These are phyloP conservation scores for Drosophila putrida DNA, from an alignment of 2,888 invertebrate species.

Conservation along the genomic window DNA sequence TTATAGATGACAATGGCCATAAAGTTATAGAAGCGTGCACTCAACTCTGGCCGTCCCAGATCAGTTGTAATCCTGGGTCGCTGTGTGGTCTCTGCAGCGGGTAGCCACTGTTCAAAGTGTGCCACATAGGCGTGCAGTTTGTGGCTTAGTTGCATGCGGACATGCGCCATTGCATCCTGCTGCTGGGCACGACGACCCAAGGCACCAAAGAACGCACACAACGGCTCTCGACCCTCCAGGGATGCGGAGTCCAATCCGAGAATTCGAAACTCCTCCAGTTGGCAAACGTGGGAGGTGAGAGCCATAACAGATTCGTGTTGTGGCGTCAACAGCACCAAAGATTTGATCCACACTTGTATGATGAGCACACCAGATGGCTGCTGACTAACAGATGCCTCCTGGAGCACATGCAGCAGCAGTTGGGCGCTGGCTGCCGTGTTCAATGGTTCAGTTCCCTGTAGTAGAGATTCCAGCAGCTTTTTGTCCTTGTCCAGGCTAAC, in stretches of 20 bases:
- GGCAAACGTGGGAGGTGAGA: conserved; percentile 72
- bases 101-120: conserved; percentile 84
- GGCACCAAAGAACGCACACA: conserved; percentile 83
- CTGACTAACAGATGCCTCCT: neutral
- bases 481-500: conserved; percentile 69
- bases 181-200: conserved; percentile 76
- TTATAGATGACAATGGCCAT: conserved; percentile 84
- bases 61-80: conserved; percentile 25
- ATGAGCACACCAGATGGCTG: conserved; percentile 64
- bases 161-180: conserved; percentile 33
- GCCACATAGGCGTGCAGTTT: conserved; percentile 81
- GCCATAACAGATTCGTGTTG: conserved; percentile 80
- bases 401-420: conserved; percentile 73
- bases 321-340: conserved; percentile 81
- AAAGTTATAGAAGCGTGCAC: conserved; percentile 83
- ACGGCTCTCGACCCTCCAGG: conserved; percentile 81
- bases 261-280: conserved; percentile 75
- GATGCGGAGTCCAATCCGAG: conserved; percentile 67
- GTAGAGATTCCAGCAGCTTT: conserved; percentile 67
- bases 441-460: conserved; percentile 73
- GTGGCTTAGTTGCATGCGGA: conserved; percentile 79
- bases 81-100: conserved; percentile 23
- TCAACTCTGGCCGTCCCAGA: conserved; percentile 77
- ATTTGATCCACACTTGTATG: conserved; percentile 84
- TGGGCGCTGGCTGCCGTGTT: conserved; percentile 79